Evolutionary conservation across 2,113 vertebrate genomes (phyloP).

Genomic region (Chlorodrepanis virens): DNA sequence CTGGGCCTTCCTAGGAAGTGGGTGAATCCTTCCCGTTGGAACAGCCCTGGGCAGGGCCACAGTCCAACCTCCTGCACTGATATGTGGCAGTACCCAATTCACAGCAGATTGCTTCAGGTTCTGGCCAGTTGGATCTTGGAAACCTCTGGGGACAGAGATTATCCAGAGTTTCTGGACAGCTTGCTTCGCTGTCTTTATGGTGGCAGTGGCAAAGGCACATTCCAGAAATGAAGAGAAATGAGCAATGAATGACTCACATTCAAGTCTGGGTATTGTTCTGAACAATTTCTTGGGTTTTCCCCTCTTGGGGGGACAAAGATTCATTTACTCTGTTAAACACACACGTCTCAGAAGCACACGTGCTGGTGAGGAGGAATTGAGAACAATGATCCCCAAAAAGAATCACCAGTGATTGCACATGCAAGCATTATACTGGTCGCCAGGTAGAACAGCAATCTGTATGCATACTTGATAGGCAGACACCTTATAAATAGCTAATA

Average conservation of each 20-base stretch:
- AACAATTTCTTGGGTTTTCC: not conserved
- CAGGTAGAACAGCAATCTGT: conserved; percentile 39
- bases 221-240: not conserved
- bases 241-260: not conserved
- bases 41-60: not conserved
- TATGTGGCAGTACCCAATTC: not conserved
- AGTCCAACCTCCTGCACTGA: not conserved
- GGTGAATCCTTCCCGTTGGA: not conserved
- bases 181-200: not conserved
- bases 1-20: not conserved
- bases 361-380: not conserved
- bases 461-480: conserved; percentile 15
- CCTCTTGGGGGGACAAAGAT: not conserved
- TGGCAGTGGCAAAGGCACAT: not conserved
- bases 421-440: not conserved
- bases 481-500: conserved; percentile 63
- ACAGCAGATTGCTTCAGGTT: not conserved
- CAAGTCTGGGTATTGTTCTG: not conserved
- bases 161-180: not conserved
- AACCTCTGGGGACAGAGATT: not conserved
- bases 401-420: not conserved
- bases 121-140: not conserved
- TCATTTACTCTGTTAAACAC: not conserved
- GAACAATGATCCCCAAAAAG: not conserved
- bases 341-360: not conserved